Conservation (phyloP, 64 coral and sea anemone species). For the Exaiptasia diaphana region DNA sequence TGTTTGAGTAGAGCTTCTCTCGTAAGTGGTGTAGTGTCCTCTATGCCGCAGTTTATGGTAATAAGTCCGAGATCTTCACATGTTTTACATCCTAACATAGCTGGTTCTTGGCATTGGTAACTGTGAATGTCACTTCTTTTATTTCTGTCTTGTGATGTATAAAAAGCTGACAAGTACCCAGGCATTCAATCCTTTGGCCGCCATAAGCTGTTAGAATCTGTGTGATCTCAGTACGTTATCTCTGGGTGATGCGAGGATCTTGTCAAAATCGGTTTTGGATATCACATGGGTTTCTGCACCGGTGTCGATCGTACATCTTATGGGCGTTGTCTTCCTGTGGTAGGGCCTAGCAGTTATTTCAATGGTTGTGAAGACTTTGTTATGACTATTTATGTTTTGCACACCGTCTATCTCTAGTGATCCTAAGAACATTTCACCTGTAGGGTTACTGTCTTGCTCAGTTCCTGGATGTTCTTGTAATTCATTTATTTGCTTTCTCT, state of each 20-base stretch:
- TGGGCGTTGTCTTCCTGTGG: constrained; percentile 13
- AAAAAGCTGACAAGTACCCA: constrained; percentile 48
- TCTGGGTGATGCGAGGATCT: neutral
- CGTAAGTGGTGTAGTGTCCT: neutral
- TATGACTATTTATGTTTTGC: neutral
- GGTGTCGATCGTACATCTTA: constrained; percentile 66
- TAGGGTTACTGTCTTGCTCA: no score
- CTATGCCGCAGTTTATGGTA: constrained; percentile 27
- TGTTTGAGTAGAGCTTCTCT: neutral
- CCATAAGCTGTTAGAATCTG: constrained; percentile 37
- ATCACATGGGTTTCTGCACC: constrained; percentile 58
- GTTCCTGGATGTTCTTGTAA: no score
- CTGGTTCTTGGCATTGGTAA: neutral
- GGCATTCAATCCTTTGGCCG: constrained; percentile 15
- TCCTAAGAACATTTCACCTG: constrained; percentile 5
- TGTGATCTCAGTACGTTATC: constrained; percentile 7
- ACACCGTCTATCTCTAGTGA: neutral
- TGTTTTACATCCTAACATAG: constrained; percentile 50
- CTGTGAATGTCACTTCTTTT: constrained; percentile 30
- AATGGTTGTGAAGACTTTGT: constrained; percentile 19
- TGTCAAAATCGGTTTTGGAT: constrained; percentile 37
- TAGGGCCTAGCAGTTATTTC: constrained; percentile 30
- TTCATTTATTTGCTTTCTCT: no score
- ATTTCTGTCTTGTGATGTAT: constrained; percentile 16
- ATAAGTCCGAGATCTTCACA: constrained; percentile 22